Evolutionary conservation across 2,888 invertebrate species (phyloP).

Genomic region (Protula sp.): DNA sequence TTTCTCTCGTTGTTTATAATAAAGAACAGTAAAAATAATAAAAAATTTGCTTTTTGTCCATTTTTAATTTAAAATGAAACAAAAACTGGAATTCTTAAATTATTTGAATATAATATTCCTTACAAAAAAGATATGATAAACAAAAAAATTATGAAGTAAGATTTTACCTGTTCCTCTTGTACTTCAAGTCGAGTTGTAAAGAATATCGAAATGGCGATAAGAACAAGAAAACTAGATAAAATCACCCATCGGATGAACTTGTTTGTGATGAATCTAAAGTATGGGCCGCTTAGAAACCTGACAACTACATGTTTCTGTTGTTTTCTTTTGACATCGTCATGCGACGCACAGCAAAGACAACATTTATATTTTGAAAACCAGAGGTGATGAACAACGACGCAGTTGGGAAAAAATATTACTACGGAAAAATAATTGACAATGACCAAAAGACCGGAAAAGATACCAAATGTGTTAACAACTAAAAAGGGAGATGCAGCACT

Average conservation of each 20-base stretch:
- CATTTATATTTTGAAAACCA: slow-evolving; percentile 24
- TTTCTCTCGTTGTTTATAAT: too few species aligned
- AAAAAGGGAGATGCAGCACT: slow-evolving; percentile 40
- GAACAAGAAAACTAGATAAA: slow-evolving; percentile 21
- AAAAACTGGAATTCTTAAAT: too few species aligned
- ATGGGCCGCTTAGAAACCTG: slow-evolving; percentile 26
- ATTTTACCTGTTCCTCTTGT: slow-evolving; percentile 40
- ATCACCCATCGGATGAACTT: slow-evolving; percentile 26
- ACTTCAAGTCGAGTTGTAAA: slow-evolving; percentile 32
- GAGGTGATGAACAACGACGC: slow-evolving; percentile 29
- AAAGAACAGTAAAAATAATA: too few species aligned
- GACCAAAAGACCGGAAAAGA: slow-evolving; percentile 40
- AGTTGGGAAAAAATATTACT: slow-evolving; percentile 42
- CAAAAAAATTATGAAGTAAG: too few species aligned
- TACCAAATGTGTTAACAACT: slow-evolving; percentile 37
- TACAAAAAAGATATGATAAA: too few species aligned
- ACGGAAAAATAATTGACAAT: slow-evolving; percentile 46
- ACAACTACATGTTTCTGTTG: slow-evolving; percentile 7
- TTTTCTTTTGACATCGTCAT: background rate
- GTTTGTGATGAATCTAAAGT: slow-evolving; percentile 30
- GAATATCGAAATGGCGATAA: slow-evolving; percentile 29
- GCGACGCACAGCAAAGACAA: slow-evolving; percentile 13
- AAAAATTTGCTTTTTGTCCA: too few species aligned
- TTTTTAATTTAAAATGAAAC: too few species aligned
- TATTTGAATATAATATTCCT: too few species aligned